Conservation (phyloP, 2,797 vertebrate species). For the Eospalax fontanierii region DNA sequence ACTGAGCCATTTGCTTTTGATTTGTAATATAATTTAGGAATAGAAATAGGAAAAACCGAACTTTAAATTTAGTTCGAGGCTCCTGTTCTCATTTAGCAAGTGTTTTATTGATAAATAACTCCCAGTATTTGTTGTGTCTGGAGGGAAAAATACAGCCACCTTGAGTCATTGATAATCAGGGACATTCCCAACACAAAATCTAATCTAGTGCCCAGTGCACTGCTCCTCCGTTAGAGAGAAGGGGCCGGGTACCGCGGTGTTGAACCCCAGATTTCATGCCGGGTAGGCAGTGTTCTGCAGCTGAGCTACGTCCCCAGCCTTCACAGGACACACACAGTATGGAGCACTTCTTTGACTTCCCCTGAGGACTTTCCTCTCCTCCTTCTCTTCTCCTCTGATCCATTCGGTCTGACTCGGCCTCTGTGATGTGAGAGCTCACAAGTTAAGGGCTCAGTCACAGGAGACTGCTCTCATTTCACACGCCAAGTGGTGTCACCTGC, state of each 20-base stretch:
- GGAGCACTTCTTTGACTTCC: not conserved
- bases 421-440: not conserved
- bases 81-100: conserved; percentile 63
- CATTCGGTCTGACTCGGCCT: fast-evolving
- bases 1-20: conserved; percentile 65
- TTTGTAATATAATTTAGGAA: conserved; percentile 69
- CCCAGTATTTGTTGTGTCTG: conserved; percentile 30
- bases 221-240: not conserved
- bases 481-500: not conserved
- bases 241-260: fast-evolving
- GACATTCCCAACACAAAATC: not conserved
- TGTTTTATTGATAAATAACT: conserved; percentile 75
- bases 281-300: not conserved
- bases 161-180: conserved; percentile 21
- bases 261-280: not conserved
- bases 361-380: not conserved
- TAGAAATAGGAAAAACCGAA: conserved; percentile 57
- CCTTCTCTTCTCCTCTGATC: not conserved
- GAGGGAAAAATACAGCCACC: conserved; percentile 46
- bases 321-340: not conserved
- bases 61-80: conserved; percentile 59
- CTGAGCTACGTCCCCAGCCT: not conserved
- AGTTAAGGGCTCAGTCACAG: no score
- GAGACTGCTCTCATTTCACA: not conserved
- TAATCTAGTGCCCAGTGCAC: not conserved